These are phyloP conservation scores for Osmoderma eremita DNA, from an alignment of 2,888 invertebrate genomes.

Conservation along the genomic window DNA sequence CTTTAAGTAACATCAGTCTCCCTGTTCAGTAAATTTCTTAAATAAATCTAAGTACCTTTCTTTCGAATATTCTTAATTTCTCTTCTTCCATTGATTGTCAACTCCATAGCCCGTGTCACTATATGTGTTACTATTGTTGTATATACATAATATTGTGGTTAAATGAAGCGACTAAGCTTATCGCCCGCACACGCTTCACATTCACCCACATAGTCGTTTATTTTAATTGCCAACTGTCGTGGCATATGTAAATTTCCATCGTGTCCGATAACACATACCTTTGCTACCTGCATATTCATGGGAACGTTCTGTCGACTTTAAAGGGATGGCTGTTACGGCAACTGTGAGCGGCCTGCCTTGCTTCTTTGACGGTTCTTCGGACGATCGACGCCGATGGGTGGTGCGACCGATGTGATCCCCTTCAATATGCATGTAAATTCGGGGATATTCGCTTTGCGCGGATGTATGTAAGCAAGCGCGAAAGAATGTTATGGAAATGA, in stretches of 20 bases:
- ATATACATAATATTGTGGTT: no score
- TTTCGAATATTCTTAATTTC: no score
- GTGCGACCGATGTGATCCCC: neutral
- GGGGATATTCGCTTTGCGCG: neutral
- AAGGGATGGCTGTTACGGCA: neutral
- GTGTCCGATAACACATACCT: neutral
- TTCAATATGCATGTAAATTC: slow-evolving; percentile 35
- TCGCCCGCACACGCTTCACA: no score
- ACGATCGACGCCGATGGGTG: neutral
- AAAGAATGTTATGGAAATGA: no score
- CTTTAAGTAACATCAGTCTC: no score
- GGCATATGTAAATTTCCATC: slow-evolving; percentile 31
- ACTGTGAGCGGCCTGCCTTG: neutral
- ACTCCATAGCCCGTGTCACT: no score
- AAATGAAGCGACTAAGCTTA: no score
- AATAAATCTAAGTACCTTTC: no score
- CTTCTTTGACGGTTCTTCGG: neutral
- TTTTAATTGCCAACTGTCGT: slow-evolving; percentile 32
- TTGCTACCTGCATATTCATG: slow-evolving; percentile 32
- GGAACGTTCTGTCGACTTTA: slow-evolving; percentile 5
- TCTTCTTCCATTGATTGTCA: no score
- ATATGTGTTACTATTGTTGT: no score
- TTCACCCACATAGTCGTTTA: slow-evolving; percentile 6
- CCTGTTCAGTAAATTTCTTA: no score
- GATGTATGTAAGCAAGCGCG: no score